phyloP scores from a whole-genome alignment of 2,113 vertebrate genomes.

The Gobiocypris rarus region DNA sequence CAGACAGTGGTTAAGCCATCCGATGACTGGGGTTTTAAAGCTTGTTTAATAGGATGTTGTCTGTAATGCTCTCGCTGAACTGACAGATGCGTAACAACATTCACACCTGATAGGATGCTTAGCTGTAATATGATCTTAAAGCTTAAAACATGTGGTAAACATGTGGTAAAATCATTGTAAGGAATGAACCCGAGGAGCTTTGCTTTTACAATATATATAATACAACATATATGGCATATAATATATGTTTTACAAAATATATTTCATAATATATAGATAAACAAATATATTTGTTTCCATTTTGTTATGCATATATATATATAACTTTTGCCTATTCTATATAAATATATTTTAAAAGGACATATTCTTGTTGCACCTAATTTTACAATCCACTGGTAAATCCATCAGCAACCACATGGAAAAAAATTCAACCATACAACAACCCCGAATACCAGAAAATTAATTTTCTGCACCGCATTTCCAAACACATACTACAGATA shows the following conservation, averaged over 20 bases:
- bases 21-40: slow-evolving; percentile 38
- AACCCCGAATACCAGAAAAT: slow-evolving; percentile 50
- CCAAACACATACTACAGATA: slow-evolving; percentile 37
- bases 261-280: not conserved
- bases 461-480: slow-evolving; percentile 49
- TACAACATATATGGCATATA: too few relatives aligned
- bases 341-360: too few relatives aligned
- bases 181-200: too few relatives aligned
- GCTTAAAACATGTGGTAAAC: not conserved
- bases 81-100: not conserved
- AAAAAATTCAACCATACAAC: slow-evolving; percentile 10
- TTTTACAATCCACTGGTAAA: slow-evolving; percentile 15
- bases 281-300: too few relatives aligned
- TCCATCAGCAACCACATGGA: slow-evolving; percentile 28
- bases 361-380: not conserved
- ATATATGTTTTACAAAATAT: too few relatives aligned
- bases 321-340: too few relatives aligned
- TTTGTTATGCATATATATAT: too few relatives aligned
- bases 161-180: too few relatives aligned
- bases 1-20: slow-evolving; percentile 41
- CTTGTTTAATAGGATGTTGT: slow-evolving; percentile 27
- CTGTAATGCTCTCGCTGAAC: not conserved
- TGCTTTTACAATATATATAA: too few relatives aligned
- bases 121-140: not conserved
- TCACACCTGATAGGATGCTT: slow-evolving; percentile 10